Percentiles rank a stretch among this genome's conserved stretches.
Conservation (phyloP, 2,113 vertebrate genomes). For the Phoxinus phoxinus region DNA sequence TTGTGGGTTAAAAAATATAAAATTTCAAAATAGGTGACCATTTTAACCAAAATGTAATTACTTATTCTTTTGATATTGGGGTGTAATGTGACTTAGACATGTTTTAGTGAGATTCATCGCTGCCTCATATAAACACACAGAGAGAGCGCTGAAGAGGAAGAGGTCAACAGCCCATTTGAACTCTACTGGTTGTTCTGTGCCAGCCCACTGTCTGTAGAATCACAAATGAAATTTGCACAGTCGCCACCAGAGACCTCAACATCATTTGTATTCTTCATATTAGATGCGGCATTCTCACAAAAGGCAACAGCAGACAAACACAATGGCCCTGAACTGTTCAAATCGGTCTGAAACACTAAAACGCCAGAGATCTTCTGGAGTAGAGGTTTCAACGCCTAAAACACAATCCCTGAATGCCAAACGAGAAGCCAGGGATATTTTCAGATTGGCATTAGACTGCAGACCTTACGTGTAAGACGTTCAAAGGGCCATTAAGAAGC, state of each 20-base stretch:
- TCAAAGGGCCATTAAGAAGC: constrained; percentile 60
- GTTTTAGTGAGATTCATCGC: constrained; percentile 2
- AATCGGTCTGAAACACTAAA: constrained; percentile 19
- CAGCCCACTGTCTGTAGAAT: constrained; percentile 32
- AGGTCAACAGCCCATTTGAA: not conserved
- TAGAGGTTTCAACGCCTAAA: not conserved
- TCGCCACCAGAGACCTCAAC: constrained; percentile 51
- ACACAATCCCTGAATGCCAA: not conserved
- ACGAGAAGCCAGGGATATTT: constrained; percentile 38
- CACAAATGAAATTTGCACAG: constrained; percentile 69
- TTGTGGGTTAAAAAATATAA: not conserved
- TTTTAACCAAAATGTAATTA: no score
- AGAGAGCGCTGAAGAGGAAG: not conserved
- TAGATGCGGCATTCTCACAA: constrained; percentile 52
- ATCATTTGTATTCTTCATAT: constrained; percentile 48
- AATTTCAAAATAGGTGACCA: no score
- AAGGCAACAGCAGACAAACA: constrained; percentile 52
- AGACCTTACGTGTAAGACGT: constrained; percentile 35
- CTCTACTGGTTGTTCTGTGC: not conserved
- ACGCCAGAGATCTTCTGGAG: not conserved
- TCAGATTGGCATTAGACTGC: constrained; percentile 34
- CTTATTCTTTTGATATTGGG: not conserved
- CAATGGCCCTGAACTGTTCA: not conserved
- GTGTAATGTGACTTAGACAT: not conserved
- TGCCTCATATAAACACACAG: not conserved